Evolutionary conservation across 1,140 invertebrate species (phyloP).

Genomic region (Macrotrachela quadricornifera): DNA sequence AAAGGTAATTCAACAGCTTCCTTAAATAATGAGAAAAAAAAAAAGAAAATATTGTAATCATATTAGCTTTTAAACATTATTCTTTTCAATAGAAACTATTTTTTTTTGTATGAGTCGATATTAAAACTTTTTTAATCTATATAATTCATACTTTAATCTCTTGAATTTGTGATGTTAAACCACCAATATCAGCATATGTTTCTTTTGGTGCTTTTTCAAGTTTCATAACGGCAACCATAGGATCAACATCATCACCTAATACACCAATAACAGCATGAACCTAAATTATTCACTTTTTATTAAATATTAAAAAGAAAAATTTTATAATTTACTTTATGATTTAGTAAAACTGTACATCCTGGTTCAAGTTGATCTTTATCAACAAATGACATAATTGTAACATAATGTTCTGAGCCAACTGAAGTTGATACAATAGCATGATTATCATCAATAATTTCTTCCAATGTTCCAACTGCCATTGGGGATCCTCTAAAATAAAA

Average conservation of each 20-base stretch:
- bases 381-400: conserved; percentile 95
- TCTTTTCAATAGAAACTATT: too few species aligned
- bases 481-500: conserved; percentile 49
- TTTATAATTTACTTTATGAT: conserved; percentile 61
- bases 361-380: conserved; percentile 98
- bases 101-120: too few species aligned
- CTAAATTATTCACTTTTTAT: conserved; percentile 14
- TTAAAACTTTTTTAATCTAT: too few species aligned
- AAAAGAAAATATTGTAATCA: too few species aligned
- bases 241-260: conserved; percentile 94
- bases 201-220: conserved; percentile 97
- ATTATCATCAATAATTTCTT: conserved; percentile 99
- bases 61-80: too few species aligned
- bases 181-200: conserved; percentile 98
- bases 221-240: conserved; percentile 99
- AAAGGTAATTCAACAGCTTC: conserved; percentile 94
- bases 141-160: too few species aligned
- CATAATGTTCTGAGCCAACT: conserved; percentile 97
- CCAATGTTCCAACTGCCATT: conserved; percentile 97
- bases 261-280: conserved; percentile 94
- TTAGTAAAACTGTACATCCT: conserved; percentile 88
- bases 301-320: too few species aligned
- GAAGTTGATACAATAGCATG: conserved; percentile 99
- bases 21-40: too few species aligned
- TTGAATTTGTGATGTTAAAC: conserved; percentile 96